A percentile compares a stretch with the other conserved stretches of the same genome.
Conservation (phyloP, 2,113 vertebrate genomes). For the Montifringilla adamsi region DNA sequence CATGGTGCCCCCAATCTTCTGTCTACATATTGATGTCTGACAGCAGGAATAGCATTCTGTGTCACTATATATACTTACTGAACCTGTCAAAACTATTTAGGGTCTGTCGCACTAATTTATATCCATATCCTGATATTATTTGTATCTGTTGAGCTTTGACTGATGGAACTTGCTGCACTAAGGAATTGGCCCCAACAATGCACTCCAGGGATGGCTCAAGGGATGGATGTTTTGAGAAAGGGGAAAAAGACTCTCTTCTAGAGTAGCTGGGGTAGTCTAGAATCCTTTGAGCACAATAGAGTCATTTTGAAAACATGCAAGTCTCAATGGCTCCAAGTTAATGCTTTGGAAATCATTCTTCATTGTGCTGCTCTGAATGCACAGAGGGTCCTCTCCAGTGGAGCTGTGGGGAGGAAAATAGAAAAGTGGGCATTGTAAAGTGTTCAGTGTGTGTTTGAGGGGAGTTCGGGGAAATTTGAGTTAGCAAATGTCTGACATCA, state of each 20-base stretch:
- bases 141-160: conserved; percentile 53
- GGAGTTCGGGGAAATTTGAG: background rate
- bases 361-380: conserved; percentile 50
- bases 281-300: conserved; percentile 45
- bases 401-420: background rate
- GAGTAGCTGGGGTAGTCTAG: conserved; percentile 43
- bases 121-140: conserved; percentile 67
- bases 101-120: conserved; percentile 60
- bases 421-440: conserved; percentile 38
- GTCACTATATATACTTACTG: conserved; percentile 44
- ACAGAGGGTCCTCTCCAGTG: background rate
- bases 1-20: conserved; percentile 50
- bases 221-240: conserved; percentile 11
- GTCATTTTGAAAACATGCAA: conserved; percentile 31
- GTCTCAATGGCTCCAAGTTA: conserved; percentile 39
- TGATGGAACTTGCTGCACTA: conserved; percentile 21
- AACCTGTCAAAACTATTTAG: conserved; percentile 62
- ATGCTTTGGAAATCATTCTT: conserved; percentile 58
- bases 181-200: conserved; percentile 15
- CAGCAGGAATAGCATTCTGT: conserved; percentile 47
- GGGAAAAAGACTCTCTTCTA: conserved; percentile 33
- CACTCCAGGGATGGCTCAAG: conserved; percentile 38
- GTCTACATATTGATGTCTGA: conserved; percentile 58
- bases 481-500: background rate
- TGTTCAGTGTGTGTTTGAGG: background rate